phyloP scores from a whole-genome alignment of 1,140 invertebrate species.

The Diachasmimorpha longicaudata region DNA sequence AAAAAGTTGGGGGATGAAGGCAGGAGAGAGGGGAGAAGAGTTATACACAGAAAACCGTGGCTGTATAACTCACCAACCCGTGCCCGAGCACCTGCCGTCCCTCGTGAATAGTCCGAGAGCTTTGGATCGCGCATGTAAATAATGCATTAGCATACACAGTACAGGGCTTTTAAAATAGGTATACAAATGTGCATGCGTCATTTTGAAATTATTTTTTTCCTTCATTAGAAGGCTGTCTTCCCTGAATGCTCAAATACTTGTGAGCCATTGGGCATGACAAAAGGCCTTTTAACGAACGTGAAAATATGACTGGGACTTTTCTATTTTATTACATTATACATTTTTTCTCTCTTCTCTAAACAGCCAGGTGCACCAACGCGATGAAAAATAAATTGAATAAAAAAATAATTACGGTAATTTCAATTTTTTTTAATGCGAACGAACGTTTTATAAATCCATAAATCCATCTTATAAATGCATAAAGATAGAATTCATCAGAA shows the following conservation, averaged over 20 bases:
- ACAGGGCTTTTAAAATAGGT: slow-evolving; percentile 1
- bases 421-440: too few relatives aligned
- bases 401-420: too few relatives aligned
- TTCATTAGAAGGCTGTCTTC: background rate
- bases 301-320: too few relatives aligned
- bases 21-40: background rate
- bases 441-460: too few relatives aligned
- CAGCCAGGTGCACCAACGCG: too few relatives aligned
- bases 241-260: background rate
- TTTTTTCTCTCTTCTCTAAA: too few relatives aligned
- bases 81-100: slow-evolving; percentile 19
- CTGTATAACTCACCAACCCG: slow-evolving; percentile 2
- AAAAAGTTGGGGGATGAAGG: background rate
- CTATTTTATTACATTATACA: too few relatives aligned
- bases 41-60: background rate
- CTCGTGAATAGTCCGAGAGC: slow-evolving; percentile 16
- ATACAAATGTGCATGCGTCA: background rate
- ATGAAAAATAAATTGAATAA: too few relatives aligned
- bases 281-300: background rate
- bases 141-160: slow-evolving; percentile 25
- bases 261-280: background rate
- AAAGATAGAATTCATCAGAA: too few relatives aligned
- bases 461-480: too few relatives aligned
- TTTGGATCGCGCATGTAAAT: slow-evolving; percentile 28
- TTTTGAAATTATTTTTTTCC: background rate